Base-by-base conservation (phyloP, 2,888 invertebrate species). In the Heteromurus nitidus region DNA sequence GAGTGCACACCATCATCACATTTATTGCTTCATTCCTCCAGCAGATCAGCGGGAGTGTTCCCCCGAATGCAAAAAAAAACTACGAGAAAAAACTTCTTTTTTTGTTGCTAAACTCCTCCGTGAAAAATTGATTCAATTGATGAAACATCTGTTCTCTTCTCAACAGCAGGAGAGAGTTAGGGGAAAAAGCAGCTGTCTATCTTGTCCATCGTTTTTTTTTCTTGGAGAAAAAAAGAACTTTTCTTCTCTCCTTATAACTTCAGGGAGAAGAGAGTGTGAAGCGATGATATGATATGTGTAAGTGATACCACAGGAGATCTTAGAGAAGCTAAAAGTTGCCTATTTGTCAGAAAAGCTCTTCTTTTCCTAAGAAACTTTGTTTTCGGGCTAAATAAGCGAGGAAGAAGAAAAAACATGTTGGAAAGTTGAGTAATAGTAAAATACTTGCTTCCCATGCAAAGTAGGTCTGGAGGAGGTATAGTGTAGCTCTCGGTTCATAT, bases 91-190 rank as follows among this genome's bases (percentile, higher is more conserved):
- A n/a, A n/a, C n/a, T 16, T 50, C 13, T 26, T 50, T n/a, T 36
- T n/a, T 70, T 26, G 24, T 58, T 24, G 2, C 28, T 58, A 58
- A 20, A 31, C 30, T 50, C 47, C 22, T 44, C 50, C 47, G 67
- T 68, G 76, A 77, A 69, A 77, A 77, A 77, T 62, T 77, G 77
- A 69, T 77, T 77, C 69, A 58, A 69, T 77, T 77, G 69, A 62
- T 26, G 77, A 60, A 77, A 69, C 77, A 77, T 77, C 77, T 77
- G 77, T 77, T 77, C 69, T 18, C 68, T 69, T 62, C 62, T 50
- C 62, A 62, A 76, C 65, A 67, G 75, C 67, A 67, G 67, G 67
- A 44, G 42, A n/a, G n/a, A n/a, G n/a, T n/a, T n/a, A n/a, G n/a
- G 24, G 28, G 47, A 58, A 70, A 28, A 60, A 60, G 2, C 26